Evolutionary conservation across 92 coral and sea anemone genomes (phyloP), one percentile per base, ranked within the genome.

Genomic region (Epizoanthus stellaris): DNA sequence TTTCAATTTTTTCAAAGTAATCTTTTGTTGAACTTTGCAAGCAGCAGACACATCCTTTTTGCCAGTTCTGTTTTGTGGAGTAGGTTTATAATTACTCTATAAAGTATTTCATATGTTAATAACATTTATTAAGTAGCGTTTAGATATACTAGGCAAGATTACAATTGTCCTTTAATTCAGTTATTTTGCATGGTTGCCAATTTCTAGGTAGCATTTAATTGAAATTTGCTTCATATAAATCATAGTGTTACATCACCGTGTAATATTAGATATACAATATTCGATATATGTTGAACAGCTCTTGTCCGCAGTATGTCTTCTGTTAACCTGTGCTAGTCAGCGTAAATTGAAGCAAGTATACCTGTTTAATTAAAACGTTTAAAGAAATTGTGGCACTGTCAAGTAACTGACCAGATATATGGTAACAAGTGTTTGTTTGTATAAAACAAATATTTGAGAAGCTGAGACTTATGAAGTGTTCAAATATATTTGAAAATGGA

Each of bases 381-480:
- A 34, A 20, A 12, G 45, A 25, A 67, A 34, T 40, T 23, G 71
- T 23, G 45, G 45, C 45, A 34, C 73, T 67, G 73, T 36, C 45
- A 67, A 67, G 16, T 67, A 67, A 38, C 42, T 40, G 45, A 23
- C 71, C 20, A 36, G 19, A 36, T 67, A 67, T 36, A 14, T 17
- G 5, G 73, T 67, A 67, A 67, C 16, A 67, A 36, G n/a, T 67
- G 73, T 67, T 6, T 17, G 14, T 16, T 65, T 38, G 71, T 67
- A 67, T 20, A 67, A 49, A 67, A 36, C 73, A 36, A 67, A 43
- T 67, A 67, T 67, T 67, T 67, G 73, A 67, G 45, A 67, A 34
- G 70, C 70, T 65, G 73, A 67, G 73, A 67, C 43, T 67, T 49
- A 49, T 49, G 56, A 49, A 49, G 56, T 49, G 56, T 49, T 49